Evolutionary conservation across 2,113 vertebrate genomes (phyloP).

Genomic region (Atherinomorus stipes): DNA sequence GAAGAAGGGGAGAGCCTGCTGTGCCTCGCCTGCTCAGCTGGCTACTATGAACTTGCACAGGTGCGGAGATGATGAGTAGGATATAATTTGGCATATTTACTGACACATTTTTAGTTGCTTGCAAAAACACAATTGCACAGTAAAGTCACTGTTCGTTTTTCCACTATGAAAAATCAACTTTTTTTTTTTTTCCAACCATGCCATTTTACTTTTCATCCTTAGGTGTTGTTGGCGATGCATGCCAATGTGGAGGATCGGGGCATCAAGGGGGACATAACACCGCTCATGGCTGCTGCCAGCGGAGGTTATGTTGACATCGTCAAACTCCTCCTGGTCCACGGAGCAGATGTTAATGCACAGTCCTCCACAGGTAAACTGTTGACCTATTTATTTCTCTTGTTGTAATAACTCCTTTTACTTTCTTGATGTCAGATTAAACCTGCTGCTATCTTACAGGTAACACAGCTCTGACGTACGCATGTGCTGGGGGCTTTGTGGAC

Average conservation of each 20-base stretch:
- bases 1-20: constrained; percentile 98
- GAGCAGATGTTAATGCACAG: constrained; percentile 97
- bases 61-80: constrained; percentile 70
- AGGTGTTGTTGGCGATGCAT: constrained; percentile 98
- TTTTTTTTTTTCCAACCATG: not conserved
- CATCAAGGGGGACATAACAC: constrained; percentile 98
- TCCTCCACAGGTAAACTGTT: constrained; percentile 91
- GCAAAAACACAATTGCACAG: no score
- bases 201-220: not conserved
- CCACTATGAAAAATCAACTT: not conserved
- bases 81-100: no score
- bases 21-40: constrained; percentile 96
- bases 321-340: constrained; percentile 95
- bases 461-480: constrained; percentile 97
- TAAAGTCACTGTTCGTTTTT: no score
- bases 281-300: constrained; percentile 98
- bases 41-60: constrained; percentile 99
- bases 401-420: rapidly evolving
- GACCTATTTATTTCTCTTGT: not conserved
- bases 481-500: constrained; percentile 97
- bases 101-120: no score
- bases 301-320: constrained; percentile 98
- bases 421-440: not conserved
- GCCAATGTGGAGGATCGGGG: constrained; percentile 98
- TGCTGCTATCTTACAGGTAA: constrained; percentile 85